phyloP scores from a whole-genome alignment of 2,888 invertebrate species.

The Mellilla xanthometata region DNA sequence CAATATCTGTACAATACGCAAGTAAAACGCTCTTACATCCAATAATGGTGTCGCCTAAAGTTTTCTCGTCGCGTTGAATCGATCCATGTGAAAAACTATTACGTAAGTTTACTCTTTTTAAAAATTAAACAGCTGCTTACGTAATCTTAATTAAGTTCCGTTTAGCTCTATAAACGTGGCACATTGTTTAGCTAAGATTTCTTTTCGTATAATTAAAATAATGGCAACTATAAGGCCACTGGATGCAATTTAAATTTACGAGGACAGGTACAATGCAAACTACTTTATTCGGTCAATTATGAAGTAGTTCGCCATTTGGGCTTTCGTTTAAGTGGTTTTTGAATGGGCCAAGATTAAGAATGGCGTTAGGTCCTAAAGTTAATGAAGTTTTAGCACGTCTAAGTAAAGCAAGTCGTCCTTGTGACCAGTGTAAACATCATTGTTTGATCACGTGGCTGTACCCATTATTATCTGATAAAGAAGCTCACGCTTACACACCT shows the following conservation, averaged over 20 bases:
- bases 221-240: conserved; percentile 3
- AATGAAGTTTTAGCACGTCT: too few relatives aligned
- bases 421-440: conserved; percentile 70
- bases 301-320: conserved; percentile 2
- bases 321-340: conserved; percentile 7
- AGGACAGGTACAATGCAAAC: conserved; percentile 10
- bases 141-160: conserved; percentile 21
- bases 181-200: conserved; percentile 16
- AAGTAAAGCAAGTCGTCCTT: conserved; percentile 63
- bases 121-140: conserved; percentile 19
- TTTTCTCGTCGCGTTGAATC: conserved; percentile 2
- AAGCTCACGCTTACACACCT: conserved; percentile 52
- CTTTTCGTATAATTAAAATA: conserved; percentile 11
- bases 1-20: conserved; percentile 20
- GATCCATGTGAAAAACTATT: conserved; percentile 11
- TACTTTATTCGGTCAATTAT: conserved; percentile 6
- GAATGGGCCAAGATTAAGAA: conserved; percentile 34
- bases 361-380: too few relatives aligned
- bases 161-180: conserved; percentile 15
- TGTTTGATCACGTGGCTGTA: conserved; percentile 72
- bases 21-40: conserved; percentile 18
- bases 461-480: conserved; percentile 69
- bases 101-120: conserved; percentile 7
- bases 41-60: conserved; percentile 4
- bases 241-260: conserved; percentile 2